Base-by-base conservation (phyloP, 2,113 vertebrate species). In the Eretmochelys imbricata region DNA sequence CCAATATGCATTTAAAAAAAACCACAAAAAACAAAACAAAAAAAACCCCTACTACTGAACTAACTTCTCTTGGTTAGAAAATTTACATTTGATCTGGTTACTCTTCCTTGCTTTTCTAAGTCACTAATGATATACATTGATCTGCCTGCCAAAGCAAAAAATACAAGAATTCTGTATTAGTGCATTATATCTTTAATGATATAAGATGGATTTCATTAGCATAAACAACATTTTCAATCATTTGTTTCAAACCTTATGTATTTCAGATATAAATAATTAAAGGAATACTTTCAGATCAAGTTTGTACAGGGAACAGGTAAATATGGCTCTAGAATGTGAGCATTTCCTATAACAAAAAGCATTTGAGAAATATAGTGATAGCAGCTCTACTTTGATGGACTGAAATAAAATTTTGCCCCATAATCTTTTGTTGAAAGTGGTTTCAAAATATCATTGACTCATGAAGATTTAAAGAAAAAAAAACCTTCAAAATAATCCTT, bases 371-470 rank as follows among this genome's bases (percentile, higher is more conserved):
- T 38, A n/a, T 1, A 53, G 8, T 90, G 85, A 87, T 4, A 93
- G 86, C 55, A 48, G 22, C 3, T 78, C 75, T 72, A 19, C 1
- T 42, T 22, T 38, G 8, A 72, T 38, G 5, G 10, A 78, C 2
- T 48, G 89, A 95, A 95, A 88, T 31, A 84, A 16, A 2, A n/a
- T 13, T 88, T 90, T 24, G 85, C 94, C 79, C 38, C 80, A 87
- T 8, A 31, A 84, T 57, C 25, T 80, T 92, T 78, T 96, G 94
- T 88, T 96, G 91, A 88, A 96, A 96, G 90, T 92, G 91, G 90
- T 95, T 96, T 96, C 94, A 95, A 89, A 88, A 57, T 51, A 80
- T 10, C 9, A n/a, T 82, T 72, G 46, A 1, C 6, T 92, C 42
- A 53, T 87, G 82, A 38, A 80, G 50, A 80, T 85, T 35, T 62